Evolutionary conservation across 2,113 vertebrate genomes (phyloP).

Genomic region (Polypterus senegalus): DNA sequence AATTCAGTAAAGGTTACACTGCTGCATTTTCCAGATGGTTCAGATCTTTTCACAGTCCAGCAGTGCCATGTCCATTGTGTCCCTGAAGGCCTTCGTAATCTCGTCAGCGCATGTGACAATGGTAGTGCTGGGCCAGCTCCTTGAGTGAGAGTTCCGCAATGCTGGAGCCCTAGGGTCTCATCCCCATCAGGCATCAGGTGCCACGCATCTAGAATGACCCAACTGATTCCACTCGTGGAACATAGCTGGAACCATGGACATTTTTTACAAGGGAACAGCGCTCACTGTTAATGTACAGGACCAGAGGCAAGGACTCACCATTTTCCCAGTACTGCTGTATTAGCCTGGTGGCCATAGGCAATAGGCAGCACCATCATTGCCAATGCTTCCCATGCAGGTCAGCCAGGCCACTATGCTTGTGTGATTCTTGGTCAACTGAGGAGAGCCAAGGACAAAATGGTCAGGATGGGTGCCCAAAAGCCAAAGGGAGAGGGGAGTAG

Average conservation of each 20-base stretch:
- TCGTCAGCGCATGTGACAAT: background rate
- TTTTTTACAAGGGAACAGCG: conserved; percentile 5
- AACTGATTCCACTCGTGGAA: conserved; percentile 11
- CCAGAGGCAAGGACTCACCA: conserved; percentile 8
- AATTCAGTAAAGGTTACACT: conserved; percentile 13
- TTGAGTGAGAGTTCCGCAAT: background rate
- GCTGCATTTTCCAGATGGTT: conserved; percentile 14
- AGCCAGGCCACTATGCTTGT: background rate
- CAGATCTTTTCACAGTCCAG: conserved; percentile 13
- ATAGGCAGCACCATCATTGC: conserved; percentile 9
- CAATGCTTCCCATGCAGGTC: conserved; percentile 10
- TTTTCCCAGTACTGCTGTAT: conserved; percentile 5
- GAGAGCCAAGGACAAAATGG: background rate
- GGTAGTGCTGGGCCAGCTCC: background rate
- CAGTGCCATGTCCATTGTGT: conserved; percentile 15
- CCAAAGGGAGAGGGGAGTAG: too few species aligned
- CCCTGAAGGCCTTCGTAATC: background rate
- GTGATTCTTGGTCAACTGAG: background rate
- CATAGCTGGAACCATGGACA: conserved; percentile 7
- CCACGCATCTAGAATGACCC: conserved; percentile 14
- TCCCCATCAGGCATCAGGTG: conserved; percentile 13
- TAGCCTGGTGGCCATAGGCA: conserved; percentile 7
- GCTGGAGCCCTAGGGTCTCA: background rate
- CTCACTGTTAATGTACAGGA: conserved; percentile 21
- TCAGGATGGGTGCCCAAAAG: too few species aligned